Evolutionary conservation across 2,888 invertebrate genomes (phyloP), one percentile per base, ranked within the genome.

Genomic region (Ptilodon capucinus): DNA sequence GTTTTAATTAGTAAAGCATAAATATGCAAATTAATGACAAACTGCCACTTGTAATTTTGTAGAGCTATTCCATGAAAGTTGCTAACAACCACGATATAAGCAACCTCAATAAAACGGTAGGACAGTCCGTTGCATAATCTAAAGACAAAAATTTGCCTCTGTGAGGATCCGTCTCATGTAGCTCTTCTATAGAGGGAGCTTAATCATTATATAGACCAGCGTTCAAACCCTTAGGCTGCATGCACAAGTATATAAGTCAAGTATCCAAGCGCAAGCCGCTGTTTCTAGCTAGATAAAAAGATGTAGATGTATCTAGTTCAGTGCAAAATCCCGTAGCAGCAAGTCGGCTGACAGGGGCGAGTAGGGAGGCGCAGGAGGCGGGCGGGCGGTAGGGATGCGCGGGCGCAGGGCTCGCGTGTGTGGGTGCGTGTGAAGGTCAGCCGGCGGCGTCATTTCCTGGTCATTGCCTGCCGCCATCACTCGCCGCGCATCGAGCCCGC

Each of bases 371-470:
- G 21, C n/a, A n/a, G n/a, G n/a, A n/a, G n/a, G n/a, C n/a, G 54
- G 69, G 60, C 65, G 70, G 70, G 68, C 68, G 54, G 59, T 64
- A 60, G 74, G 74, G 74, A 64, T 71, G 75, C 68, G 69, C 66
- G 49, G 54, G 68, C 57, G 65, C 52, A 48, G 40, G 38, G 35
- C 34, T 38, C 35, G 51, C 19, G 39, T 30, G 58, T 54, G 62
- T 51, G 65, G 64, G 68, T 68, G 74, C 63, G 70, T 51, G 75
- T 64, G 89, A 90, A 90, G 89, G 89, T 88, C 89, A 89, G 69
- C 76, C 74, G 88, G 84, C 88, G 87, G 88, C 89, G 87, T 87
- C 88, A 88, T 89, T 89, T 90, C 89, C 89, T 90, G 89, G 89
- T 89, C 89, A 89, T 86, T 88, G 89, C 75, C 87, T 83, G 86